phyloP scores from a whole-genome alignment of 2,113 vertebrate species.

The Oreocharis arfaki region DNA sequence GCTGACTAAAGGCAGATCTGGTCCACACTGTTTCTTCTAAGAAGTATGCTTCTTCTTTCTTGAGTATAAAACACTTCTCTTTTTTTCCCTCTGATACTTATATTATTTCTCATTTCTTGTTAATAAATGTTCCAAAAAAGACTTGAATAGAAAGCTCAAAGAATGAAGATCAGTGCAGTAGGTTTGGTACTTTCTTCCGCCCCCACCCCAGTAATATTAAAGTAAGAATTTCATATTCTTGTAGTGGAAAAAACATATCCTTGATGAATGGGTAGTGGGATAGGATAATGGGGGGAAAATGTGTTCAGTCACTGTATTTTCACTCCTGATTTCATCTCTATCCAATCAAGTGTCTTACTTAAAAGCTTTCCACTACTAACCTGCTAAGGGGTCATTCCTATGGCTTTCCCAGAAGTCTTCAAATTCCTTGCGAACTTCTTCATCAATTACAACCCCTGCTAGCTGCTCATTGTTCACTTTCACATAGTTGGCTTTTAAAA shows the following conservation, averaged over 20 bases:
- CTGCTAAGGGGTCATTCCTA: slow-evolving; percentile 81
- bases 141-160: neutral
- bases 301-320: neutral
- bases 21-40: neutral
- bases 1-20: neutral
- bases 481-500: slow-evolving; percentile 90
- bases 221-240: neutral
- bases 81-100: neutral
- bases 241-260: neutral
- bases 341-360: neutral
- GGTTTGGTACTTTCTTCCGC: neutral
- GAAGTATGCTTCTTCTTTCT: neutral
- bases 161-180: neutral
- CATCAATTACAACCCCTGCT: slow-evolving; percentile 74
- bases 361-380: slow-evolving; percentile 65
- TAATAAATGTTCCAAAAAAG: neutral
- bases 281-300: neutral
- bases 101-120: neutral
- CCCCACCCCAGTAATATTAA: neutral
- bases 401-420: slow-evolving; percentile 87
- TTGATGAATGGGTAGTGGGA: neutral
- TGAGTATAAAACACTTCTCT: neutral
- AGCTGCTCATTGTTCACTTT: slow-evolving; percentile 92
- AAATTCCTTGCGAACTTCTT: slow-evolving; percentile 87
- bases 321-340: neutral